These are phyloP conservation scores for Halotydeus destructor DNA, from an alignment of 1,140 invertebrate species.

Conservation along the genomic window DNA sequence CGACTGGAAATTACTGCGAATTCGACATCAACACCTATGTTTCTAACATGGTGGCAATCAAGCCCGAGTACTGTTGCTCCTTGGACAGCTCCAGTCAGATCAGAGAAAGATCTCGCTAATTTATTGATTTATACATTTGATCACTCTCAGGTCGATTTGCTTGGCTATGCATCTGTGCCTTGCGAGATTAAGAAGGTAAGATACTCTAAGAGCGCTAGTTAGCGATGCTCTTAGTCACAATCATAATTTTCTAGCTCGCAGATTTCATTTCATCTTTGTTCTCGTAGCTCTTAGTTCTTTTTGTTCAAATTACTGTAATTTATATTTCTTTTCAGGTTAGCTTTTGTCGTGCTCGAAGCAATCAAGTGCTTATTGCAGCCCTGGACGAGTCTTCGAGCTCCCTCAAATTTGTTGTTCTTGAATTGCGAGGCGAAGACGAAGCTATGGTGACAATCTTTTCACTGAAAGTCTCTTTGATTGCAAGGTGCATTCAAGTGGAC, in stretches of 20 bases:
- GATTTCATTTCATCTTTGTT: neutral
- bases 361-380: neutral
- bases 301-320: neutral
- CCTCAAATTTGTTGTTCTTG: too few species aligned
- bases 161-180: slow-evolving; percentile 2
- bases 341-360: neutral
- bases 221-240: neutral
- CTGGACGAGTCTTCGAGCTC: neutral
- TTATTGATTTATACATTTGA: slow-evolving; percentile 1
- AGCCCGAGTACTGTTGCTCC: neutral
- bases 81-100: neutral
- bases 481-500: slow-evolving; percentile 8
- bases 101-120: slow-evolving; percentile 1
- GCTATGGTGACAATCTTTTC: neutral
- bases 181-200: slow-evolving; percentile 11
- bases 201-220: neutral
- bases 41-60: slow-evolving; percentile 6
- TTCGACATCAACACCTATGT: slow-evolving; percentile 3
- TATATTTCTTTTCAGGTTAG: neutral
- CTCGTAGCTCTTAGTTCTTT: slow-evolving; percentile 3
- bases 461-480: slow-evolving; percentile 4
- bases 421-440: neutral
- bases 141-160: neutral
- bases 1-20: slow-evolving; percentile 5
- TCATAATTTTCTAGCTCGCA: neutral